phyloP scores from a whole-genome alignment of 1,140 invertebrate species.

The Whitmania pigra region DNA sequence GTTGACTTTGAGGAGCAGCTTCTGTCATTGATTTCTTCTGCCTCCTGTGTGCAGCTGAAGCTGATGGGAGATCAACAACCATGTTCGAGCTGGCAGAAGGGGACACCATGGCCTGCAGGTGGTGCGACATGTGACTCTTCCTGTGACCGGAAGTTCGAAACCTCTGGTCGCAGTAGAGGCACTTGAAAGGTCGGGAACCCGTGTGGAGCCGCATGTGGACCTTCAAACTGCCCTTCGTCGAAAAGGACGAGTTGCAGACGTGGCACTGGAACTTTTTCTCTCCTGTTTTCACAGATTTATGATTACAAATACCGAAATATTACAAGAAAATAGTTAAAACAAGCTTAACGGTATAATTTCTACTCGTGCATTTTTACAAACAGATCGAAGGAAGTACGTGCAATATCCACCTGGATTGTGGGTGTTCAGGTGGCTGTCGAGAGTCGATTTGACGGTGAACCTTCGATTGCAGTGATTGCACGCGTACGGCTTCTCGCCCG shows the following conservation, averaged over 20 bases:
- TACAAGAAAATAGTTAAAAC: too few relatives aligned
- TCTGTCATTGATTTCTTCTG: background rate
- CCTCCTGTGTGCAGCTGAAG: too few relatives aligned
- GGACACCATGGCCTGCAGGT: constrained; percentile 38
- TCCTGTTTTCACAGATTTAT: constrained; percentile 26
- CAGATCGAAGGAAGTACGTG: background rate
- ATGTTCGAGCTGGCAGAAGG: background rate
- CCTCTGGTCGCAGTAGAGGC: constrained; percentile 50
- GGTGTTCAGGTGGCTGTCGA: constrained; percentile 44
- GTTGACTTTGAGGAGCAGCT: background rate
- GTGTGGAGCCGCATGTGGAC: constrained; percentile 60
- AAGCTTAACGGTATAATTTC: too few relatives aligned
- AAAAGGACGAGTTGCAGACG: constrained; percentile 39
- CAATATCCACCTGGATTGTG: constrained; percentile 25
- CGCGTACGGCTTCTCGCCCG: constrained; percentile 42
- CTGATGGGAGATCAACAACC: too few relatives aligned
- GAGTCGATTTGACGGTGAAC: constrained; percentile 44
- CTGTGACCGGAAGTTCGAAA: constrained; percentile 50
- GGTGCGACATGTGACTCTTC: constrained; percentile 42
- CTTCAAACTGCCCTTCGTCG: constrained; percentile 48
- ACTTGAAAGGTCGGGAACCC: constrained; percentile 56
- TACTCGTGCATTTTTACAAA: background rate
- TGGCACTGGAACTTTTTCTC: constrained; percentile 41
- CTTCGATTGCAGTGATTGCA: constrained; percentile 36
- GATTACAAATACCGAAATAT: constrained; percentile 37